Conservation (phyloP, 2,113 vertebrate genomes). For the Neodontobutis hainanensis region DNA sequence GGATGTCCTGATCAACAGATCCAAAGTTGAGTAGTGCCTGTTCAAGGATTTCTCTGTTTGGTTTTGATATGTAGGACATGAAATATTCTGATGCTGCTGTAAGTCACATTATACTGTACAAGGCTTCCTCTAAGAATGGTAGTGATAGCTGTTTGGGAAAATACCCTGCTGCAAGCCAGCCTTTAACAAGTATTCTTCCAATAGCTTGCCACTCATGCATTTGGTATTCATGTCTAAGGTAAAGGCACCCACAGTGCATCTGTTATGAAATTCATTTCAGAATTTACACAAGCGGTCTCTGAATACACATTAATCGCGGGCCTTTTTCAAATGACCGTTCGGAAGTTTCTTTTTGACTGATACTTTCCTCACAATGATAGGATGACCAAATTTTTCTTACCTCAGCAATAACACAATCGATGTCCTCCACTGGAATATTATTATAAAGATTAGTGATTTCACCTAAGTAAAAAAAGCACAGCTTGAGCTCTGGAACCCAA, state of each 20-base stretch:
- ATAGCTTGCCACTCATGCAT: neutral
- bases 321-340: neutral
- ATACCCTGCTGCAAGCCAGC: no score
- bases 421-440: no score
- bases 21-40: neutral
- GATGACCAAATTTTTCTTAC: no score
- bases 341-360: slow-evolving; percentile 1
- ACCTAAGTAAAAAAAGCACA: no score
- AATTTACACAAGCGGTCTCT: neutral
- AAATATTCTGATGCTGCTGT: neutral
- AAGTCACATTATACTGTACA: neutral
- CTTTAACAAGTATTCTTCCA: neutral
- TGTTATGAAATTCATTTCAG: no score
- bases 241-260: no score
- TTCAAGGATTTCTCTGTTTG: neutral
- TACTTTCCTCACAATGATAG: neutral
- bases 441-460: no score
- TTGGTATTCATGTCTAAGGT: neutral
- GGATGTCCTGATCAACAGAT: neutral
- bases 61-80: neutral
- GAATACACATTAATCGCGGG: slow-evolving; percentile 3
- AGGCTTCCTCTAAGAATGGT: neutral
- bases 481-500: no score
- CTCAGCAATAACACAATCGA: no score
- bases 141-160: neutral